These are phyloP conservation scores for Phylloscopus whistleri DNA, from an alignment of 2,113 vertebrate species.

Conservation along the genomic window DNA sequence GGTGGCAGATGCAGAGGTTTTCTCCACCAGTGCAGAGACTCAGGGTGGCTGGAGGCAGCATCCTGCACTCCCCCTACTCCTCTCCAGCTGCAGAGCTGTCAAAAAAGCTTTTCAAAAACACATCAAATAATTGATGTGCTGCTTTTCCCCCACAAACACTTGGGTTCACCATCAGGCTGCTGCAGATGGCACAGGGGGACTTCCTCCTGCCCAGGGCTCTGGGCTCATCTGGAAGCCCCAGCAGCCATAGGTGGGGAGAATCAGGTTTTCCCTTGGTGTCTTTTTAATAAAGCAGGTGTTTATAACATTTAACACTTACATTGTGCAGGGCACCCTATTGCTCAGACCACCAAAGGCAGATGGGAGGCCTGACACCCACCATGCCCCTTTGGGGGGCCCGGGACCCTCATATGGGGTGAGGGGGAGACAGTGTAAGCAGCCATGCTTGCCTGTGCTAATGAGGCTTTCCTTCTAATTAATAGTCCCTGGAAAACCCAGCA, in stretches of 20 bases:
- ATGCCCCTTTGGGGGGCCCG: accelerated
- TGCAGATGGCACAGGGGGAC: accelerated
- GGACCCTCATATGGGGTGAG: not conserved
- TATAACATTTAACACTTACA: not conserved
- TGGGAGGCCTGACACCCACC: not conserved
- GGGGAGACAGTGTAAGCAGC: accelerated
- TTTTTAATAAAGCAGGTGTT: not conserved
- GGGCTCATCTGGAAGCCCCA: not conserved
- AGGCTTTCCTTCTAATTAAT: slow-evolving; percentile 36
- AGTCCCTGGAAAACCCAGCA: not conserved
- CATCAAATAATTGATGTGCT: not conserved
- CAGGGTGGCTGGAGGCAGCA: not conserved
- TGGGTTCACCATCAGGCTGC: not conserved
- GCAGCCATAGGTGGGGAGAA: not conserved
- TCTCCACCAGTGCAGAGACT: not conserved
- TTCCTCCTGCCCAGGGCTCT: not conserved
- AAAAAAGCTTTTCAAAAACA: not conserved
- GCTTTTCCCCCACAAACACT: not conserved
- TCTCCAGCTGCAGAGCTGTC: not conserved
- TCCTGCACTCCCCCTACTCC: accelerated
- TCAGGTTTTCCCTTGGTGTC: not conserved
- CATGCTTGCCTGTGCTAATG: not conserved
- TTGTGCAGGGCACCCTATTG: not conserved
- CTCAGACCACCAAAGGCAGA: not conserved
- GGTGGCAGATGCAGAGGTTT: accelerated